Evolutionary conservation across 2,888 invertebrate species (phyloP).

Genomic region (Heteropelma amictum): DNA sequence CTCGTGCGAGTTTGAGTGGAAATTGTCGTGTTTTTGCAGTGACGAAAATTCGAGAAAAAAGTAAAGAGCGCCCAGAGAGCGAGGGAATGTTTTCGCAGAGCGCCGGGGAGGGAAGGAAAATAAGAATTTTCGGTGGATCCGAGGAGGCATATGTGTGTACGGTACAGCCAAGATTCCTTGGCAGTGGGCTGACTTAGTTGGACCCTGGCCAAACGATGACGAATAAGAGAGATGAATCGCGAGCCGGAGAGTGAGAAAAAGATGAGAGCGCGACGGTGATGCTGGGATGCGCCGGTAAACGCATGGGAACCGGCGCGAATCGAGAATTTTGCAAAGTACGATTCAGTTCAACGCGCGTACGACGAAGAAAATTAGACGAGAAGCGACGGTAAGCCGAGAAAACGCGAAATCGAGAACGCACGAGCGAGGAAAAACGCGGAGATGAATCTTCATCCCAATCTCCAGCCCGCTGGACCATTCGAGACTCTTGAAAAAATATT

Average conservation of each 20-base stretch:
- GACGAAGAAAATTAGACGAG: too few relatives aligned
- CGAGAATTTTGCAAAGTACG: constrained; percentile 53
- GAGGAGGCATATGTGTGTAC: constrained; percentile 34
- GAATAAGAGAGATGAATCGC: constrained; percentile 58
- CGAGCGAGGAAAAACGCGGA: too few relatives aligned
- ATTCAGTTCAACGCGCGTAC: too few relatives aligned
- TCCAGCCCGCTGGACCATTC: too few relatives aligned
- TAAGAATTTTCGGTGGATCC: constrained; percentile 52
- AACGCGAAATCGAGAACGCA: too few relatives aligned
- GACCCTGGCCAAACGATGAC: constrained; percentile 70
- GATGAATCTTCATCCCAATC: too few relatives aligned
- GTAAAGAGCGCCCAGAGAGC: constrained; percentile 1
- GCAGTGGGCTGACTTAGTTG: constrained; percentile 70
- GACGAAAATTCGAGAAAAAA: constrained; percentile 32
- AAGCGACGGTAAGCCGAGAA: too few relatives aligned
- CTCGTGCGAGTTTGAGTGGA: too few relatives aligned
- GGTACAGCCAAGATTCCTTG: constrained; percentile 68
- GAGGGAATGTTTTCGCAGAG: background rate
- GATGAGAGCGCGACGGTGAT: constrained; percentile 11
- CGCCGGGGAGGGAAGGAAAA: constrained; percentile 15
- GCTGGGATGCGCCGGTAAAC: constrained; percentile 62
- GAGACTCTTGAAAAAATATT: too few relatives aligned
- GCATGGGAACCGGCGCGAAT: constrained; percentile 59
- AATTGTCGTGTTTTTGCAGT: constrained; percentile 10
- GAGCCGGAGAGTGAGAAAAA: constrained; percentile 1